Evolutionary conservation across 2,797 vertebrate genomes (phyloP).

Genomic region (Hemibagrus guttatus): DNA sequence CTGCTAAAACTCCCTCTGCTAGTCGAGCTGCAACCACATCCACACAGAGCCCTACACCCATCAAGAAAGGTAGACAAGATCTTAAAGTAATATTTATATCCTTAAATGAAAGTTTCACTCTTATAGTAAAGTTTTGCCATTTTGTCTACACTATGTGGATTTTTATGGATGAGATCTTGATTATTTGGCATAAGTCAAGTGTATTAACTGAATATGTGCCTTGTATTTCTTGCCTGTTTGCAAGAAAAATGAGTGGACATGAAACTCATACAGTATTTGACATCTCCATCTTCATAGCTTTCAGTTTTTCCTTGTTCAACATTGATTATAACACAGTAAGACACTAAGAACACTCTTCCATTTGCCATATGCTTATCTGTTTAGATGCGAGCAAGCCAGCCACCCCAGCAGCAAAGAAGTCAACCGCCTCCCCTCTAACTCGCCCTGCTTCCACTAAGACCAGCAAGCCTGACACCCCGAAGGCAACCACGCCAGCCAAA

Average conservation of each 20-base stretch:
- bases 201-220: background rate
- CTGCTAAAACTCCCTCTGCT: slow-evolving; percentile 68
- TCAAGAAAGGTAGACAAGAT: slow-evolving; percentile 73
- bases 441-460: slow-evolving; percentile 67
- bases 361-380: slow-evolving; percentile 29
- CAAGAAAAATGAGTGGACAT: background rate
- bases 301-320: background rate
- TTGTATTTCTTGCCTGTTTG: background rate
- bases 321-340: background rate
- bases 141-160: background rate
- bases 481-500: slow-evolving; percentile 63
- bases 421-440: slow-evolving; percentile 66
- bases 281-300: background rate
- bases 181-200: background rate
- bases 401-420: slow-evolving; percentile 70
- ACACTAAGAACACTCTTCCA: slow-evolving; percentile 1
- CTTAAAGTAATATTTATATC: background rate
- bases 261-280: background rate
- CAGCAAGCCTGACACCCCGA: slow-evolving; percentile 72
- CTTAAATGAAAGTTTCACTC: background rate
- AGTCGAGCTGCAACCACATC: slow-evolving; percentile 66
- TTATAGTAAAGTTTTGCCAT: background rate
- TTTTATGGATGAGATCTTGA: slow-evolving; percentile 6
- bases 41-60: slow-evolving; percentile 66
- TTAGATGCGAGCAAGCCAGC: slow-evolving; percentile 74